Base-by-base conservation (phyloP, 2,888 invertebrate genomes). In the Drosophila koepferae region DNA sequence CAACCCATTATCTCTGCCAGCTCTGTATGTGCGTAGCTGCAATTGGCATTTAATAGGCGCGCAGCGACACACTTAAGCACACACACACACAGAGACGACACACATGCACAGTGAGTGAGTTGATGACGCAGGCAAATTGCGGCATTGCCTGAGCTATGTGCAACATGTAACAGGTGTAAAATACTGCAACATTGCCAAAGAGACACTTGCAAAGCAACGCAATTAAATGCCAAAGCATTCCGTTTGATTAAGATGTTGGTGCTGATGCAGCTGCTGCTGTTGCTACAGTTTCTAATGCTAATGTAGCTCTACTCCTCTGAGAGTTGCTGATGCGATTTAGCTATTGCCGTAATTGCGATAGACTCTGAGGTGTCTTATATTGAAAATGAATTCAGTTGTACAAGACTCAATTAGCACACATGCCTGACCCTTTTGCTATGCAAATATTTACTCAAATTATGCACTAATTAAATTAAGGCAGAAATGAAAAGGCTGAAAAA, bases 41-140 rank as follows among this genome's bases (percentile, higher is more conserved):
- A 80, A 85, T 85, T 82, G 85, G 67, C 85, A 77, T 80, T 74
- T 77, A 81, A 81, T 80, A 72, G 77, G 63, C 77, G 80, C 64
- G 67, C 71, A 66, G 77, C 63, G 70, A 48, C 34, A 38, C n/a
- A 74, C 36, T 41, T 28, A 23, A 18, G 60, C 23, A 43, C 28
- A 36, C 40, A 43, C 31, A 43, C 63, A 34, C n/a, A 49, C 20
- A 38, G 28, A 48, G 18, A 9, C 34, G 9, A 34, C 7, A 16
- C 6, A 16, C 38, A 16, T 6, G 6, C 38, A 38, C 6, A 14
- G 38, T 16, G 16, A 40, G 36, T 10, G 54, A 63, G 60, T 59
- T 63, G 78, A 66, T 71, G 78, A 78, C 63, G 71, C 77, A 56
- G 9, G 55, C 61, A 77, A 77, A 63, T 51, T 62, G 51, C 55